These are phyloP conservation scores for Cacoxenus indagator DNA, from an alignment of 2,888 invertebrate genomes.

Conservation along the genomic window DNA sequence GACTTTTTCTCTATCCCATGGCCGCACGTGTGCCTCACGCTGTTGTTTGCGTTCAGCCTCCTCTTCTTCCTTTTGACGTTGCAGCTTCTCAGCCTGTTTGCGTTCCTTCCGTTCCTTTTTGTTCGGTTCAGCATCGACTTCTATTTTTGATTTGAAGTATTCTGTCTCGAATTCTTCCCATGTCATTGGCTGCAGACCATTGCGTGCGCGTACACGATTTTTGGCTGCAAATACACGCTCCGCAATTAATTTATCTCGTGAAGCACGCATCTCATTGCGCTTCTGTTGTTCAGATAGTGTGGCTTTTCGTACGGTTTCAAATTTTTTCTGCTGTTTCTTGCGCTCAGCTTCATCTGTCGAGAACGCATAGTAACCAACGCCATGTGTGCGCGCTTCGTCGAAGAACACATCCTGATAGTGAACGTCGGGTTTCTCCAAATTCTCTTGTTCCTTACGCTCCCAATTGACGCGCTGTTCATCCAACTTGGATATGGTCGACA, in stretches of 20 bases:
- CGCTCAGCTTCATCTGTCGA: conserved; percentile 87
- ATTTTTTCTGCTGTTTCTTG: conserved; percentile 83
- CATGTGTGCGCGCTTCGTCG: conserved; percentile 93
- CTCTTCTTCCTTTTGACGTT: conserved; percentile 56
- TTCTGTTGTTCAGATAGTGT: conserved; percentile 79
- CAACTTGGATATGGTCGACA: conserved; percentile 74
- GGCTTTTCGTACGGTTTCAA: conserved; percentile 79
- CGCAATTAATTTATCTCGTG: conserved; percentile 78
- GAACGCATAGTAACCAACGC: conserved; percentile 92
- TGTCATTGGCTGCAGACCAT: conserved; percentile 81
- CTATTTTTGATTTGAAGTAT: conserved; percentile 27
- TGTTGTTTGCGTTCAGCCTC: conserved; percentile 68
- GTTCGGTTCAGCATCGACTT: conserved; percentile 26
- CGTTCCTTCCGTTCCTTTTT: conserved; percentile 63
- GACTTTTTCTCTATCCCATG: conserved; percentile 78
- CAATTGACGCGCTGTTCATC: conserved; percentile 86
- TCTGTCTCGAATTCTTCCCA: conserved; percentile 65
- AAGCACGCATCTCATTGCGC: conserved; percentile 75
- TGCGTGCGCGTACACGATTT: conserved; percentile 79
- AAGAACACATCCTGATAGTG: conserved; percentile 95
- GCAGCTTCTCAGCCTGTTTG: conserved; percentile 51
- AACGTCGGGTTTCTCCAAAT: conserved; percentile 80
- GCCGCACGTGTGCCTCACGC: conserved; percentile 73
- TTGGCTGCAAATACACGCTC: conserved; percentile 81
- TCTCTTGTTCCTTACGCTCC: conserved; percentile 86